These are phyloP conservation scores for Monopis laevigella DNA, from an alignment of 2,888 invertebrate genomes.

Conservation along the genomic window DNA sequence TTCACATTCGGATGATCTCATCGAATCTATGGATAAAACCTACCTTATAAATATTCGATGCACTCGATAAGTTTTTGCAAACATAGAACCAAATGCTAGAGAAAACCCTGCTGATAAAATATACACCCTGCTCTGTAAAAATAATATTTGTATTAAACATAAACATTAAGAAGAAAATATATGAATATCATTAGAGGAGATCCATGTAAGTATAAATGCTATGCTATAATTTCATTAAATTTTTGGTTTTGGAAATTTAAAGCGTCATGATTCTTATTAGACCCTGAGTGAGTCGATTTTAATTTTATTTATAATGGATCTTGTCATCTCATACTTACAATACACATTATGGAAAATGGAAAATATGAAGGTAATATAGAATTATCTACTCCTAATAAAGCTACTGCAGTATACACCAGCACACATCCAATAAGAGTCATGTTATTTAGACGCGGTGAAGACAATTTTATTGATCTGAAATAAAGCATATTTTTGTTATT, in stretches of 20 bases:
- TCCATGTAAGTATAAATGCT: too few relatives aligned
- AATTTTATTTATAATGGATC: too few relatives aligned
- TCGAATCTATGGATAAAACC: constrained; percentile 12
- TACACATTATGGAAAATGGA: constrained; percentile 84
- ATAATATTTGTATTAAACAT: not conserved
- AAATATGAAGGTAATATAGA: constrained; percentile 76
- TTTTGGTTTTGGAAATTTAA: too few relatives aligned
- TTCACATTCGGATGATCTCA: too few relatives aligned
- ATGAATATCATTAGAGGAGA: too few relatives aligned
- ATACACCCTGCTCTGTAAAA: constrained; percentile 81
- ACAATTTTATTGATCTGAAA: constrained; percentile 86
- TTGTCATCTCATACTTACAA: constrained; percentile 75
- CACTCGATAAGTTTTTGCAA: constrained; percentile 92
- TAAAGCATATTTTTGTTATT: not conserved
- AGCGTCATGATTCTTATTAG: too few relatives aligned
- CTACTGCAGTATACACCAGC: constrained; percentile 88
- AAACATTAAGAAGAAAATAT: too few relatives aligned
- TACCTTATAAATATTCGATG: constrained; percentile 87
- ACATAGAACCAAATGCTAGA: constrained; percentile 93
- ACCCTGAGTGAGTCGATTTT: too few relatives aligned
- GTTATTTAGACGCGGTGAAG: constrained; percentile 91
- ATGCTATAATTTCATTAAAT: too few relatives aligned
- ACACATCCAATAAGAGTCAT: constrained; percentile 91
- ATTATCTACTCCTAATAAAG: constrained; percentile 85
- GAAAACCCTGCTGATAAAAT: constrained; percentile 91